Conservation (phyloP, 1,140 invertebrate genomes). For the Hyphantria cunea region DNA sequence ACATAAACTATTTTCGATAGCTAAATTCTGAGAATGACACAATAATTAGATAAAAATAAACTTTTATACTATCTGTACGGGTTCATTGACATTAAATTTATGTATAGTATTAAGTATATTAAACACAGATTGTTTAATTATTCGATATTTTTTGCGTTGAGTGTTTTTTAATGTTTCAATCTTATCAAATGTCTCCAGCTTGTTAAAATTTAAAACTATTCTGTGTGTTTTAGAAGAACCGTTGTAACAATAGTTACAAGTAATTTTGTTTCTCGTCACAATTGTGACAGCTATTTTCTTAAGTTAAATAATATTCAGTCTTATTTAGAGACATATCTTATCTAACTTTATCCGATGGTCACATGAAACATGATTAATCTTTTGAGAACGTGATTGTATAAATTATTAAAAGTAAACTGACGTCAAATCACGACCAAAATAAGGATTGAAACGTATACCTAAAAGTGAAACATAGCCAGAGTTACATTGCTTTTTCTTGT, state of each 20-base stretch:
- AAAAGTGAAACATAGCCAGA: slow-evolving; percentile 25
- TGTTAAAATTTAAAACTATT: too few species aligned
- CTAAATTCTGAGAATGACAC: slow-evolving; percentile 8
- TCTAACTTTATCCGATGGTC: too few species aligned
- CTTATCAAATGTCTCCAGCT: too few species aligned
- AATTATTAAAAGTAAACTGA: too few species aligned
- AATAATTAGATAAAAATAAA: slow-evolving; percentile 12
- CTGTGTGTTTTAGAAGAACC: too few species aligned
- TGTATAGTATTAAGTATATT: slow-evolving; percentile 31
- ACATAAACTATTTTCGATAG: not conserved
- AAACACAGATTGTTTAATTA: not conserved
- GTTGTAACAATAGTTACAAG: too few species aligned
- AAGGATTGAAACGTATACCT: not conserved
- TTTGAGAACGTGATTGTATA: too few species aligned
- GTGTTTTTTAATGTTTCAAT: not conserved
- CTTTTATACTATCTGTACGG: slow-evolving; percentile 28
- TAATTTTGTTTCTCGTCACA: too few species aligned
- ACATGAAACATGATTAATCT: too few species aligned
- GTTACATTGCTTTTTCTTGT: slow-evolving; percentile 23
- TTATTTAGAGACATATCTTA: too few species aligned
- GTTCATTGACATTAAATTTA: slow-evolving; percentile 41
- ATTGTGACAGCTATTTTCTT: too few species aligned
- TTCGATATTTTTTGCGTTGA: not conserved
- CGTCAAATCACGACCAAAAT: not conserved
- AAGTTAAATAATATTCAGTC: too few species aligned